Conservation (phyloP, 2,888 invertebrate genomes). For the Drosophila formosana region DNA sequence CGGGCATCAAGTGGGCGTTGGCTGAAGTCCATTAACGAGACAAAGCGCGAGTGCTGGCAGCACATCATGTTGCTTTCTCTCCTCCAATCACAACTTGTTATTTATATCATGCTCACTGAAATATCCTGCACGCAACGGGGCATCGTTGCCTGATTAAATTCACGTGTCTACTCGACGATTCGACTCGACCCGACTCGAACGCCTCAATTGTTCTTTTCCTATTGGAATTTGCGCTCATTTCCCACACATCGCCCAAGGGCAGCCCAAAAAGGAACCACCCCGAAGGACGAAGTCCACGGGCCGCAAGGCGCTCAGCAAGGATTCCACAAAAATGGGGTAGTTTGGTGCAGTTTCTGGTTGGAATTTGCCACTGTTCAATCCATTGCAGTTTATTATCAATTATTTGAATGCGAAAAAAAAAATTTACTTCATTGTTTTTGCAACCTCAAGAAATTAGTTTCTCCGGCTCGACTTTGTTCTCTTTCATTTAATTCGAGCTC, state of each 20-base stretch:
- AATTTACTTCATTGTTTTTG: too few relatives aligned
- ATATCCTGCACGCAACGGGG: slow-evolving; percentile 53
- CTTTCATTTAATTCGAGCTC: too few relatives aligned
- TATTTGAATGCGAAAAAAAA: too few relatives aligned
- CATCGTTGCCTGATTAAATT: slow-evolving; percentile 76
- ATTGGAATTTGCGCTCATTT: slow-evolving; percentile 66
- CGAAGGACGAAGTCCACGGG: too few relatives aligned
- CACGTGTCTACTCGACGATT: slow-evolving; percentile 70
- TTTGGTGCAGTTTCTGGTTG: neutral
- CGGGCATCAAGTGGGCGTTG: slow-evolving; percentile 49
- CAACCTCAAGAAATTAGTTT: too few relatives aligned
- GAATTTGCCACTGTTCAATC: too few relatives aligned
- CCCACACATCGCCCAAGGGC: slow-evolving; percentile 10
- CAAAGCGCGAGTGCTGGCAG: neutral
- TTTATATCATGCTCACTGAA: slow-evolving; percentile 67
- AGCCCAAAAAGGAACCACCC: slow-evolving; percentile 10
- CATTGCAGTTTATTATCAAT: too few relatives aligned
- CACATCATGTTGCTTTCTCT: slow-evolving; percentile 21
- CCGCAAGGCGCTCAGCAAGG: slow-evolving; percentile 7
- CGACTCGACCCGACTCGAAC: slow-evolving; percentile 14
- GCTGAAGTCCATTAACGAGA: slow-evolving; percentile 45
- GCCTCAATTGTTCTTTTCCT: slow-evolving; percentile 73
- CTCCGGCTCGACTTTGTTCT: too few relatives aligned
- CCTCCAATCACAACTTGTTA: slow-evolving; percentile 67
- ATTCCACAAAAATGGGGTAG: neutral